Base-by-base conservation (phyloP, 2,888 invertebrate genomes). In the Sphaerophoria taeniata region DNA sequence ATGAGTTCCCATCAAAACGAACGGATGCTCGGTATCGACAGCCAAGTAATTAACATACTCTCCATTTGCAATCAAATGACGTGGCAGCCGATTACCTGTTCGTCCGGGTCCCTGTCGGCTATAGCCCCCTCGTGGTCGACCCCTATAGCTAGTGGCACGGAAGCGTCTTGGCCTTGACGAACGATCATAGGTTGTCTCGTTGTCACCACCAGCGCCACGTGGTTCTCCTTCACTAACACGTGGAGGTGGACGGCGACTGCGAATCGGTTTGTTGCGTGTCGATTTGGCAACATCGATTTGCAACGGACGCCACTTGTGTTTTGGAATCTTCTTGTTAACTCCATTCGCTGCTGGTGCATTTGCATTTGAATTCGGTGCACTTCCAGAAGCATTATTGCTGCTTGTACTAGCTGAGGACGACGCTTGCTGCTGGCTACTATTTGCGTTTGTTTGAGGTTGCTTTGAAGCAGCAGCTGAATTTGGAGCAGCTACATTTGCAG, bases 301-400 rank as follows among this genome's bases (percentile, higher is more conserved):
- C 80, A 98, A 93, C 0, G 98, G 98, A 77, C 97, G 95, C 98
- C 98, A 98, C 92, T 97, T 98, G 92, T 97, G 97, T 89, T 92
- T 92, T 87, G 92, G 92, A 87, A 91, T 90, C 88, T 91, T 91
- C 87, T 91, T 92, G 87, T 91, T 90, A 78, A 90, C 87, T 87
- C 89, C 88, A 87, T 83, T 88, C 12, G 43, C 43, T 14, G 88
- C 53, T 43, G 70, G 63, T 55, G 71, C 84, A 56, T 65, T 72
- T 6, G 71, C 84, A 56, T 65, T 72, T 6, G 45, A 4, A 58
- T 71, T 81, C 4, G 78, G 2, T 51, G 74, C 31, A 34, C 73
- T 53, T 4, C 67, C 45, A 39, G 84, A 33, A 53, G 78, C 39
- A 11, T 61, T 81, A 72, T 76, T 87, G 24, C 87, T 85, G 78